Evolutionary conservation across 1,140 invertebrate species (phyloP).

Genomic region (Temnothorax curvispinosus): DNA sequence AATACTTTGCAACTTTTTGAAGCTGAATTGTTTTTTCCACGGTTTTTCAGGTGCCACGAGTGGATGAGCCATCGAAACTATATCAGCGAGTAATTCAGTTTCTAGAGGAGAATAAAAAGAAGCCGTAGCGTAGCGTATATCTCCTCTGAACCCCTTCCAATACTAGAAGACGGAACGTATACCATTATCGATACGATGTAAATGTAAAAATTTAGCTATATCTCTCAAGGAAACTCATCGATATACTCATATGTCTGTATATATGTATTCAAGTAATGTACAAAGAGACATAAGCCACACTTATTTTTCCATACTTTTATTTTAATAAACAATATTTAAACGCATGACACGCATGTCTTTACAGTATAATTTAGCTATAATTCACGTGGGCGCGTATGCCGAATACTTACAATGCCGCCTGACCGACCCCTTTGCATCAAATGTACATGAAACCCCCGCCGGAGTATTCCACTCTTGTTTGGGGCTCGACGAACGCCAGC

Average conservation of each 20-base stretch:
- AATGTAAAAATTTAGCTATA: background rate
- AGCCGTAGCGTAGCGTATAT: slow-evolving; percentile 72
- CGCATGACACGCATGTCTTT: slow-evolving; percentile 29
- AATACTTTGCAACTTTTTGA: background rate
- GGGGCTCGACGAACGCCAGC: slow-evolving; percentile 98
- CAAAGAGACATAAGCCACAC: slow-evolving; percentile 55
- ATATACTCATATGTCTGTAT: background rate
- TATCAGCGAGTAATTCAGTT: slow-evolving; percentile 89
- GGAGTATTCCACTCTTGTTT: slow-evolving; percentile 94
- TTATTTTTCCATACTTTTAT: slow-evolving; percentile 68
- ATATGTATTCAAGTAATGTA: slow-evolving; percentile 57
- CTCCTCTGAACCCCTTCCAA: background rate
- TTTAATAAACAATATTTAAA: slow-evolving; percentile 79
- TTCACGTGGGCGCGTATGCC: slow-evolving; percentile 32
- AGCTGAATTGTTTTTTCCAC: slow-evolving; percentile 75
- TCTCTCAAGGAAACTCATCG: background rate
- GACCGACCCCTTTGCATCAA: slow-evolving; percentile 78
- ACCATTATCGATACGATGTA: background rate
- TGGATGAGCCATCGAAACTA: slow-evolving; percentile 91
- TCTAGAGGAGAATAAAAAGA: slow-evolving; percentile 89
- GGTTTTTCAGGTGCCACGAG: slow-evolving; percentile 94
- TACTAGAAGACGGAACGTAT: background rate
- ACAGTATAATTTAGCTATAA: slow-evolving; percentile 66
- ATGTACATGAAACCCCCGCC: slow-evolving; percentile 93
- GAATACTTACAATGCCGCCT: slow-evolving; percentile 53